A percentile compares a stretch with the other conserved stretches of the same genome.
These are phyloP conservation scores for Linhomoeus sp. DNA, from an alignment of 2,888 invertebrate species.

Conservation along the genomic window DNA sequence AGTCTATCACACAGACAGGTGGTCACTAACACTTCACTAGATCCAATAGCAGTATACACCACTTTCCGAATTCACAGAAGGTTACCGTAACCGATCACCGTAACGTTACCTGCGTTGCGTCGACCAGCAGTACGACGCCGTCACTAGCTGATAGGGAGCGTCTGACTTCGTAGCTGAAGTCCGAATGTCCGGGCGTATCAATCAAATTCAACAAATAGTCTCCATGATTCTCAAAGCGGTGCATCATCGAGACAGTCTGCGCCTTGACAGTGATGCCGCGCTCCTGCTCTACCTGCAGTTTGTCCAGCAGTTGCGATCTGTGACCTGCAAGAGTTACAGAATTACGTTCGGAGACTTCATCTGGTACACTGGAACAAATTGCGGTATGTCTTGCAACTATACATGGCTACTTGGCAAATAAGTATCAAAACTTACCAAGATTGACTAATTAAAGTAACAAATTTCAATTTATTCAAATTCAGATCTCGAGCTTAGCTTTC, in stretches of 20 bases:
- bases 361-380: too few species aligned
- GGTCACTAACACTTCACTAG: too few species aligned
- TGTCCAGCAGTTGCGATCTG: slow-evolving; percentile 3
- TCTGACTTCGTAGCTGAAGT: slow-evolving; percentile 84
- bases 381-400: too few species aligned
- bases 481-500: too few species aligned
- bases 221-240: slow-evolving; percentile 33
- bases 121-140: slow-evolving; percentile 78
- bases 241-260: slow-evolving; percentile 67
- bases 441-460: too few species aligned
- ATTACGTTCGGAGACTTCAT: too few species aligned
- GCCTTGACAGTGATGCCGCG: slow-evolving; percentile 97
- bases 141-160: slow-evolving; percentile 77
- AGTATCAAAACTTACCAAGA: too few species aligned
- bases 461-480: too few species aligned
- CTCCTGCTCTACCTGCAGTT: slow-evolving; percentile 58
- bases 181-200: slow-evolving; percentile 91
- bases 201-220: slow-evolving; percentile 71
- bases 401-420: too few species aligned
- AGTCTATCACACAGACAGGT: too few species aligned
- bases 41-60: too few species aligned
- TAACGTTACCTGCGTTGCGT: slow-evolving; percentile 52
- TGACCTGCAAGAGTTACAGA: slow-evolving; percentile 9
- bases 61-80: too few species aligned
- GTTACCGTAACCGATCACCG: slow-evolving; percentile 2